Percentiles rank a stretch among this genome's conserved stretches.
These are phyloP conservation scores for Cathartes aura DNA, from an alignment of 2,113 vertebrate species.

Conservation along the genomic window DNA sequence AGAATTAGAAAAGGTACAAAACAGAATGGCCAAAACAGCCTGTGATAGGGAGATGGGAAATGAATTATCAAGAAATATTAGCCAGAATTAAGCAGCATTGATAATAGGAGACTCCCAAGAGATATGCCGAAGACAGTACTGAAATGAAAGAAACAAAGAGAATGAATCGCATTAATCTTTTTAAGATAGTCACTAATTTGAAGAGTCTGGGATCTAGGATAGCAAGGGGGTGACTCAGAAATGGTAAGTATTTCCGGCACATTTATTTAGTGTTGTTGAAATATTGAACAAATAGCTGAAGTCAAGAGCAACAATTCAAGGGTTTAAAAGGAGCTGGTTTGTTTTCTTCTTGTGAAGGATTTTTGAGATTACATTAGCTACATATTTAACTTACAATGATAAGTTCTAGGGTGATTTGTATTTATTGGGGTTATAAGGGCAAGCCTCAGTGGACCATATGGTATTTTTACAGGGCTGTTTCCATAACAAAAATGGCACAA, in stretches of 20 bases:
- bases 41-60: not conserved
- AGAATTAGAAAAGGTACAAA: not conserved
- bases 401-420: constrained; percentile 54
- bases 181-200: not conserved
- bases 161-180: not conserved
- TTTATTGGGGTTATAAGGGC: constrained; percentile 61
- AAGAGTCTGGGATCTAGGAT: constrained; percentile 21
- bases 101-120: not conserved
- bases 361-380: constrained; percentile 63
- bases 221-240: constrained; percentile 32
- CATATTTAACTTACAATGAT: constrained; percentile 46
- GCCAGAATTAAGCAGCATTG: not conserved
- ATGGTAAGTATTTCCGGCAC: constrained; percentile 13
- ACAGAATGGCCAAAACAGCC: not conserved
- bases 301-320: constrained; percentile 42
- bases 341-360: constrained; percentile 60
- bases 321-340: constrained; percentile 47
- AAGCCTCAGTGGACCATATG: not conserved
- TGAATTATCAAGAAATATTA: not conserved
- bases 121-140: not conserved
- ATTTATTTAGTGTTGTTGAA: constrained; percentile 52
- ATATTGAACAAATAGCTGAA: constrained; percentile 52
- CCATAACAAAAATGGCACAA: constrained; percentile 43
- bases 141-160: not conserved
- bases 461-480: constrained; percentile 57